Conservation (phyloP, 2,113 vertebrate genomes). For the Vidua macroura region DNA sequence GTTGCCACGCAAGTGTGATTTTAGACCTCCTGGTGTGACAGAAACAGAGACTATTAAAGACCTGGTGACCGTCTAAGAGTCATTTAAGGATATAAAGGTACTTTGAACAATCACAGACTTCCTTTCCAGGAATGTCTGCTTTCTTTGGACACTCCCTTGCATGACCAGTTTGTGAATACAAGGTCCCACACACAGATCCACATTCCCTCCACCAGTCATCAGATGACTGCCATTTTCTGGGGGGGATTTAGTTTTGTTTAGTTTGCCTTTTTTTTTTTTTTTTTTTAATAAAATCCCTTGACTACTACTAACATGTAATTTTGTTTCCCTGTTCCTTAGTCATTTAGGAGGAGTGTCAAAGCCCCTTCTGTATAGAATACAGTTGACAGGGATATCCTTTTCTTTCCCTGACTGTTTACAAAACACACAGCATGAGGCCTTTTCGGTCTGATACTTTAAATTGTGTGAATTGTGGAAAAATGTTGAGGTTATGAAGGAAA, state of each 20-base stretch:
- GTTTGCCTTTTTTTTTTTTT: no score
- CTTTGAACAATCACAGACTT: not conserved
- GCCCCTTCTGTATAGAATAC: not conserved
- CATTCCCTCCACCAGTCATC: not conserved
- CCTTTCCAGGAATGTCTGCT: not conserved
- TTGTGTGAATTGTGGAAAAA: not conserved
- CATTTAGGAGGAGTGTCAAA: not conserved
- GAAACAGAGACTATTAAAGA: not conserved
- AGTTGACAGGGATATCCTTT: not conserved
- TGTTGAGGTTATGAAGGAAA: not conserved
- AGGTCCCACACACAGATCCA: rapidly evolving
- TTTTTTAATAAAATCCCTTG: not conserved
- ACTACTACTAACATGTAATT: not conserved
- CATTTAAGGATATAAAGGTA: not conserved
- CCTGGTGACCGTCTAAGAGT: not conserved
- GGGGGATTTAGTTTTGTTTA: not conserved
- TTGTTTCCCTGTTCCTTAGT: not conserved
- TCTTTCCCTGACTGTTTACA: not conserved
- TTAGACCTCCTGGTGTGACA: not conserved
- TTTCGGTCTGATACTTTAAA: not conserved
- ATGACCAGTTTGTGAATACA: not conserved
- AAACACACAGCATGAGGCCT: not conserved
- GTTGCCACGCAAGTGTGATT: not conserved
- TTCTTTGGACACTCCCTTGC: not conserved
- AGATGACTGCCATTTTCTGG: not conserved